Evolutionary conservation across 2,888 invertebrate species (phyloP).

Genomic region (Cosmia trapezina): DNA sequence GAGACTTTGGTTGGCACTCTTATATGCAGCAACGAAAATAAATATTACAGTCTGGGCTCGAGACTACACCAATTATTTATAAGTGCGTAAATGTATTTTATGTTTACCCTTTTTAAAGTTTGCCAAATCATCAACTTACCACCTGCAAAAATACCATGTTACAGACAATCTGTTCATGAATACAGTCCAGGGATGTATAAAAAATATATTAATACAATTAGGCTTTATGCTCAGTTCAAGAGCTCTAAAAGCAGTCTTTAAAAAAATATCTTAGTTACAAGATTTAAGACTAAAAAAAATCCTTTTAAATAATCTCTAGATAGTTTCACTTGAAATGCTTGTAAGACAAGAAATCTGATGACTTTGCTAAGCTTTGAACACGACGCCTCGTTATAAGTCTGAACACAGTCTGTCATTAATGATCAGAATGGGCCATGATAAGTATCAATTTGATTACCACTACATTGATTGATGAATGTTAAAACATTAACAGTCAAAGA

Average conservation of each 20-base stretch:
- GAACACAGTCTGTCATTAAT: neutral
- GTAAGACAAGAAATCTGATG: neutral
- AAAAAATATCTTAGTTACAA: neutral
- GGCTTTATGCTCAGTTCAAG: neutral
- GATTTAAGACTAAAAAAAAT: neutral
- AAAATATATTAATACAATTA: too few relatives aligned
- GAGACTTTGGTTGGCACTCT: neutral
- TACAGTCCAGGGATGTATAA: too few relatives aligned
- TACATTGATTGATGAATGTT: neutral
- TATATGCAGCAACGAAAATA: neutral
- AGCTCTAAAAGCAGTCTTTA: neutral
- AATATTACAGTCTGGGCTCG: neutral
- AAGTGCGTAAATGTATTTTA: neutral
- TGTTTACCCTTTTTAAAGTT: neutral
- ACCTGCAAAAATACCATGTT: neutral
- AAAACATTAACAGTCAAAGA: neutral
- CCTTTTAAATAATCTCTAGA: neutral
- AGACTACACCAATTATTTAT: neutral
- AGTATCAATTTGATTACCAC: neutral
- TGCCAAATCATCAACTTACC: neutral
- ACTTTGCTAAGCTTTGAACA: neutral
- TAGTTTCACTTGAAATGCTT: neutral
- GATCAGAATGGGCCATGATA: slow-evolving; percentile 5
- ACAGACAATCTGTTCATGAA: neutral
- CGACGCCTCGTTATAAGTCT: neutral